A percentile compares a stretch with the other conserved stretches of the same genome.
Conservation (phyloP, 2,797 vertebrate genomes). For the Furcifer pardalis region DNA sequence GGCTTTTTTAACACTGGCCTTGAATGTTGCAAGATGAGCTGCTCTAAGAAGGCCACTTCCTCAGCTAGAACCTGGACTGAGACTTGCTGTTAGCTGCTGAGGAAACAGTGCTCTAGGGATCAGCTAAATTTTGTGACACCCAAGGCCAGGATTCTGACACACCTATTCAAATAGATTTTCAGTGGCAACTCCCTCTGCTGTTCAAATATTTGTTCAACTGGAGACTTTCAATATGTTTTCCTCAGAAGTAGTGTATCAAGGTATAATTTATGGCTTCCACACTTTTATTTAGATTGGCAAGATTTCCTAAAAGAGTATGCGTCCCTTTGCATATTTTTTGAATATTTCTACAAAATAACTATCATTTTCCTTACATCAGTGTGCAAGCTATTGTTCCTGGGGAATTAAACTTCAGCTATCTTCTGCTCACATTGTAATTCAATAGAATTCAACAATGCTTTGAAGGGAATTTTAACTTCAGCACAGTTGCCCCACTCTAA, state of each 20-base stretch:
- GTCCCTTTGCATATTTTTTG: neutral
- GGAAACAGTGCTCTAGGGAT: too few species aligned
- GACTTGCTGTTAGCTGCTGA: too few species aligned
- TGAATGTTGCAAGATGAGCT: too few species aligned
- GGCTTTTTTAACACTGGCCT: slow-evolving; percentile 91
- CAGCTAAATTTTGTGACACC: too few species aligned
- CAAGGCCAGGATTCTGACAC: too few species aligned
- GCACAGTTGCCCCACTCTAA: too few species aligned
- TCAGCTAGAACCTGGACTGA: too few species aligned
- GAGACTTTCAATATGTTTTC: neutral
- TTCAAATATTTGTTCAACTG: neutral
- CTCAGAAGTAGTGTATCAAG: neutral
- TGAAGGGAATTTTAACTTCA: too few species aligned
- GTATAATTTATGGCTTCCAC: neutral
- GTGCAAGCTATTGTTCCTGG: neutral
- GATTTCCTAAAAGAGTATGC: neutral
- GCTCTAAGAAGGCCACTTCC: too few species aligned
- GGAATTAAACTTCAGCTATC: neutral
- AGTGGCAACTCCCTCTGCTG: neutral
- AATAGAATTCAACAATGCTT: too few species aligned
- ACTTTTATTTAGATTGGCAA: neutral
- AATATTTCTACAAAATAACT: neutral
- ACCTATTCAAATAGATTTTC: neutral
- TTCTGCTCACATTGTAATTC: neutral
- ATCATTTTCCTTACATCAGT: neutral